phyloP scores from a whole-genome alignment of 2,113 vertebrate genomes.

The Vicugna pacos region DNA sequence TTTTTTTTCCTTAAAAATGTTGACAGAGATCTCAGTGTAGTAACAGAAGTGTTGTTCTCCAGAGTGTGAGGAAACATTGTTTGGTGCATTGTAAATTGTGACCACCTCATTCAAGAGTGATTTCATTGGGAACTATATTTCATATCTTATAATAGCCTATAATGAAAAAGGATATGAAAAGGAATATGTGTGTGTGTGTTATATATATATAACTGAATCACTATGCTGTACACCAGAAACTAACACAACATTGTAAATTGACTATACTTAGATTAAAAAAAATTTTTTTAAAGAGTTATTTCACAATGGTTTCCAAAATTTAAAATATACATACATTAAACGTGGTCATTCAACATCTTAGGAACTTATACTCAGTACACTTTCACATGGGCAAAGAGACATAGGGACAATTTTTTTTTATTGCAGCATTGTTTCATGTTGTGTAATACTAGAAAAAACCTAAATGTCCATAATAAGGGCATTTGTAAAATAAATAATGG shows the following conservation, averaged over 20 bases:
- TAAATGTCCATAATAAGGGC: not conserved
- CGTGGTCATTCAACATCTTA: not conserved
- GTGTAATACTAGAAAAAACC: not conserved
- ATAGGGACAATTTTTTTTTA: not conserved
- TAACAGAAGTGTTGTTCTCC: not conserved
- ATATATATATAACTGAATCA: too few species aligned
- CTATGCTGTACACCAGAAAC: too few species aligned
- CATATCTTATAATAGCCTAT: too few species aligned
- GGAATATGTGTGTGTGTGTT: too few species aligned
- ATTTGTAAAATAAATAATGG: constrained; percentile 14
- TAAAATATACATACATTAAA: constrained; percentile 5
- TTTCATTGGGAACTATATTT: not conserved
- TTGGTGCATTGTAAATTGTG: not conserved
- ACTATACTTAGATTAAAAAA: too few species aligned
- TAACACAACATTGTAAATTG: too few species aligned
- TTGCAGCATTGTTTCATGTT: not conserved
- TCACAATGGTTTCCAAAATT: not conserved
- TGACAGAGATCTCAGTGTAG: not conserved
- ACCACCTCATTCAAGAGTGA: constrained; percentile 14
- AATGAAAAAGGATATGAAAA: too few species aligned
- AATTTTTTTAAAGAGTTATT: not conserved
- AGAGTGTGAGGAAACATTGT: not conserved
- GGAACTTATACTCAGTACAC: not conserved
- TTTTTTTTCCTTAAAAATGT: not conserved
- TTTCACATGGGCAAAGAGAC: not conserved